Percentiles rank a stretch among this genome's conserved stretches.
These are phyloP conservation scores for Graptemys geographica DNA, from an alignment of 2,797 vertebrate species.

Conservation along the genomic window DNA sequence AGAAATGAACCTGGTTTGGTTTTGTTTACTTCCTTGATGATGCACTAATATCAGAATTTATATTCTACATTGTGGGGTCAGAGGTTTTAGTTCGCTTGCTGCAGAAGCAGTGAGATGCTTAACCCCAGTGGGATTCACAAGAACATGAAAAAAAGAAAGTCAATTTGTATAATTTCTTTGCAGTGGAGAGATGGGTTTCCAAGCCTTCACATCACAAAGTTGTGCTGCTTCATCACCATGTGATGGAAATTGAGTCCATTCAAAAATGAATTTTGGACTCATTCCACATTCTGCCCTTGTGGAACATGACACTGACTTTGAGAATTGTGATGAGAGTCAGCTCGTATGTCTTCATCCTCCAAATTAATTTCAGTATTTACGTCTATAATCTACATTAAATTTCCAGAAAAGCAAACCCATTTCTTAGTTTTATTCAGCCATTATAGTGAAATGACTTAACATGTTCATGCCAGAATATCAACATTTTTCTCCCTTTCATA, in stretches of 20 bases:
- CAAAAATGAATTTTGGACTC: not conserved
- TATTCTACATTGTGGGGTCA: not conserved
- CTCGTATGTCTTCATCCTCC: not conserved
- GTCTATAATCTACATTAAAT: not conserved
- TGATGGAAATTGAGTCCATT: fast-evolving
- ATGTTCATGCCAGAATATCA: not conserved
- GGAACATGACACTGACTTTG: not conserved
- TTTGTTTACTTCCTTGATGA: not conserved
- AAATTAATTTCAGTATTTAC: not conserved
- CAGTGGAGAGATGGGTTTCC: not conserved
- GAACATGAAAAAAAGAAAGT: not conserved
- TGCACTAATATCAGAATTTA: not conserved
- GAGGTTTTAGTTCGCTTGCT: not conserved
- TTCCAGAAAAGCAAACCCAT: not conserved
- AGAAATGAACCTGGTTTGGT: not conserved
- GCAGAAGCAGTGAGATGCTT: not conserved
- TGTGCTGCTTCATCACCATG: not conserved
- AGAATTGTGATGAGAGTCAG: not conserved
- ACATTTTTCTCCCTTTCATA: not conserved
- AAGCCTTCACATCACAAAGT: not conserved
- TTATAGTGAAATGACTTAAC: not conserved
- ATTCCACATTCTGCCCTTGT: not conserved
- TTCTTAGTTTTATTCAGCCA: not conserved
- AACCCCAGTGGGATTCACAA: not conserved
- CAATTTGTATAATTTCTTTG: not conserved